Conservation (phyloP, 2,797 vertebrate genomes). For the Margarornis squamiger region DNA sequence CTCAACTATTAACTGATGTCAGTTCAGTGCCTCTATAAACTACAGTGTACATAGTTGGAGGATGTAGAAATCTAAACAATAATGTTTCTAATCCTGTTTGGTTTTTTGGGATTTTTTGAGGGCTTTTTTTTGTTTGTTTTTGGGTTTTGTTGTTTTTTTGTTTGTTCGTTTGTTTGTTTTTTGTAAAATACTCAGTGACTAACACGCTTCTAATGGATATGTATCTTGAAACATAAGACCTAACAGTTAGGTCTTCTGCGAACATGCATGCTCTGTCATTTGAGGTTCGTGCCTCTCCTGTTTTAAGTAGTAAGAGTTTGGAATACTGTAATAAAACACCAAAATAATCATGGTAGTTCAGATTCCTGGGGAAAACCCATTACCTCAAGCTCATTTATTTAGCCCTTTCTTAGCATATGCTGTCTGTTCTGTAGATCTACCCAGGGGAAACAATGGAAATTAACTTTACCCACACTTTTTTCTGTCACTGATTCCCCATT, state of each 20-base stretch:
- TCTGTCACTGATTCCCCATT: background rate
- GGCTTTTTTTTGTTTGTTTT: background rate
- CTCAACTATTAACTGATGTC: background rate
- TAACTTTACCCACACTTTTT: background rate
- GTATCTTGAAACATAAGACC: background rate
- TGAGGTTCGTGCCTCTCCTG: background rate
- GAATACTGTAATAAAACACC: background rate
- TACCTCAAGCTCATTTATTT: background rate
- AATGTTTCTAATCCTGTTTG: background rate
- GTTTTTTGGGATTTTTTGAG: too few relatives aligned
- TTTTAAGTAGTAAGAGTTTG: background rate
- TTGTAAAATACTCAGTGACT: background rate
- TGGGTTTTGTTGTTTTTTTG: too few relatives aligned
- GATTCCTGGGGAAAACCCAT: background rate
- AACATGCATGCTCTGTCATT: background rate
- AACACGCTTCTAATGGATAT: background rate
- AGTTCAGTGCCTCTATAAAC: background rate
- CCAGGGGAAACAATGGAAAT: background rate
- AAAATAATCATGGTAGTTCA: background rate
- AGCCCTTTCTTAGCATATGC: background rate
- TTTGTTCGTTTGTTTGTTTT: background rate
- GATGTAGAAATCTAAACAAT: background rate
- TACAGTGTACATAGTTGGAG: rapidly evolving
- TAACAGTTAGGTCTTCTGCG: background rate
- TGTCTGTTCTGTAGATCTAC: background rate